These are phyloP conservation scores for Hydrocynus forskahlii DNA, from an alignment of 2,797 vertebrate genomes.

Conservation along the genomic window DNA sequence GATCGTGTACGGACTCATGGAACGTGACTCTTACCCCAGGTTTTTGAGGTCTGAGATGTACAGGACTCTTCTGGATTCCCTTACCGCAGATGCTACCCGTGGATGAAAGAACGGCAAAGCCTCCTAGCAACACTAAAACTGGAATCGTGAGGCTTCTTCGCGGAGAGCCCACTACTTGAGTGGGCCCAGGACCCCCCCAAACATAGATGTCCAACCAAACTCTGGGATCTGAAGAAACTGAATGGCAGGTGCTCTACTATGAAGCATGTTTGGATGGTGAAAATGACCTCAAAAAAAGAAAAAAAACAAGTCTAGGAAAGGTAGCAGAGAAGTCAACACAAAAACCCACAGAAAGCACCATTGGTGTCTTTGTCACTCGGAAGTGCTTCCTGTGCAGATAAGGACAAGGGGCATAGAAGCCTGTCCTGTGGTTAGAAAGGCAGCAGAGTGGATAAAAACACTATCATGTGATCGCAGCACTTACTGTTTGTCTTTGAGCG, in stretches of 20 bases:
- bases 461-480: conserved; percentile 35
- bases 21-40: conserved; percentile 86
- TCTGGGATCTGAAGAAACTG: conserved; percentile 3
- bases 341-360: background rate
- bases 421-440: conserved; percentile 41
- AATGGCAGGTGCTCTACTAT: background rate
- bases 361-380: conserved; percentile 48
- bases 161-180: conserved; percentile 36
- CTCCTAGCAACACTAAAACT: conserved; percentile 62
- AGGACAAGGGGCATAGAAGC: conserved; percentile 59
- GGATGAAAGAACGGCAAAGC: conserved; percentile 63
- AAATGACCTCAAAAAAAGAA: background rate
- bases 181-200: conserved; percentile 11
- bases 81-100: conserved; percentile 68
- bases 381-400: conserved; percentile 70
- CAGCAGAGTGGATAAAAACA: conserved; percentile 33
- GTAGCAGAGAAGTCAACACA: background rate
- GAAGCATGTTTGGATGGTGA: background rate
- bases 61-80: conserved; percentile 79
- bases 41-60: conserved; percentile 87
- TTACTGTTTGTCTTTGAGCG: conserved; percentile 22
- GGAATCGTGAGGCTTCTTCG: conserved; percentile 67
- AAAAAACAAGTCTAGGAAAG: background rate
- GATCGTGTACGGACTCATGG: conserved; percentile 86
- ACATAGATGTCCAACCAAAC: background rate